Percentiles rank a stretch among this genome's conserved stretches.
Evolutionary conservation across 1,140 invertebrate genomes (phyloP).

Genomic region (Sycophila sp.): DNA sequence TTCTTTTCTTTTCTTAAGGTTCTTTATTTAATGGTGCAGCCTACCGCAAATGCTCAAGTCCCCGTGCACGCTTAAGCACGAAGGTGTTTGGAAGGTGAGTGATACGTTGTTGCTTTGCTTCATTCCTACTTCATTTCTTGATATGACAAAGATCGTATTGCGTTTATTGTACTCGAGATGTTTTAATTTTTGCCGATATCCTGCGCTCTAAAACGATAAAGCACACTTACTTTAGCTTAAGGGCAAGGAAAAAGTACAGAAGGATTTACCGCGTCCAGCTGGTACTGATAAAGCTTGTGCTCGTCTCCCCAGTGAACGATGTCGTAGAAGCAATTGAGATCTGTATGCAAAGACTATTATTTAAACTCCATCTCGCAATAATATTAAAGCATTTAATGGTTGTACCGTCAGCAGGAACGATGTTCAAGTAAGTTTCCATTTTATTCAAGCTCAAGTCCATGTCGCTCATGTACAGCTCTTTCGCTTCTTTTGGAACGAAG

Average conservation of each 20-base stretch:
- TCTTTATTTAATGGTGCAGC: not conserved
- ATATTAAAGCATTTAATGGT: not conserved
- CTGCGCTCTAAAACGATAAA: too few relatives aligned
- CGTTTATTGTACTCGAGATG: slow-evolving; percentile 47
- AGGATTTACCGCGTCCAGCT: slow-evolving; percentile 43
- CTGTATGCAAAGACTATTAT: slow-evolving; percentile 40
- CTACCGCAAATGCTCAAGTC: slow-evolving; percentile 57
- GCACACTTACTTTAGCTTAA: too few relatives aligned
- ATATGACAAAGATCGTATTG: slow-evolving; percentile 46
- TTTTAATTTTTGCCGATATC: slow-evolving; percentile 38
- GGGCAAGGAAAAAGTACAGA: too few relatives aligned
- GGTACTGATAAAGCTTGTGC: slow-evolving; percentile 42
- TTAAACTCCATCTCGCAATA: not conserved
- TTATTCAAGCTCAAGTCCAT: not conserved
- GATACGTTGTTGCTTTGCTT: slow-evolving; percentile 40
- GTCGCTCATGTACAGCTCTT: not conserved
- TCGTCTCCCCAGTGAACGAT: slow-evolving; percentile 43
- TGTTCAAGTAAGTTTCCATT: not conserved
- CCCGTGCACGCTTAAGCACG: slow-evolving; percentile 54
- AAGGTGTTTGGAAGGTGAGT: slow-evolving; percentile 49
- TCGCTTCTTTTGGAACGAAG: slow-evolving; percentile 1
- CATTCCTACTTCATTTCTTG: slow-evolving; percentile 37
- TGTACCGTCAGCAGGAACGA: slow-evolving; percentile 51
- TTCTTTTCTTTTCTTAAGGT: not conserved
- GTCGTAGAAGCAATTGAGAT: slow-evolving; percentile 56